These are phyloP conservation scores for Musca vetustissima DNA, from an alignment of 1,140 invertebrate species.

Conservation along the genomic window DNA sequence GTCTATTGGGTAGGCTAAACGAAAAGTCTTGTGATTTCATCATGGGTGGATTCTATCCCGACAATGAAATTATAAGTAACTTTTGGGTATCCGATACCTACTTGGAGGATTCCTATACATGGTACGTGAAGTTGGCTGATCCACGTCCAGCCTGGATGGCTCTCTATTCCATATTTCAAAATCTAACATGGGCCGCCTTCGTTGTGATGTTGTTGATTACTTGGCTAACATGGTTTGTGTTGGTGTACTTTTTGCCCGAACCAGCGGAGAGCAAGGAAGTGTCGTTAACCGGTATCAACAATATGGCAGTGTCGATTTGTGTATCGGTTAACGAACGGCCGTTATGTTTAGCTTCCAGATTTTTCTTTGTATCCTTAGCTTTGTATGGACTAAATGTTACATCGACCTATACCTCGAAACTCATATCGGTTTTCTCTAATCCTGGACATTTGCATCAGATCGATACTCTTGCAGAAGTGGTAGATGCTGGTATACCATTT, in stretches of 20 bases:
- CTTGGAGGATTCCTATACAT: conserved; percentile 59
- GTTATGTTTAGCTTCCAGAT: conserved; percentile 49
- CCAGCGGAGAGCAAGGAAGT: conserved; percentile 51
- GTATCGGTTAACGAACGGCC: conserved; percentile 57
- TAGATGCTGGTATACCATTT: conserved; percentile 54
- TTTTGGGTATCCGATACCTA: conserved; percentile 59
- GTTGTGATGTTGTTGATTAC: conserved; percentile 53
- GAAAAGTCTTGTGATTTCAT: conserved; percentile 57
- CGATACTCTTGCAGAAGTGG: conserved; percentile 55
- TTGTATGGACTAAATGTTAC: conserved; percentile 59
- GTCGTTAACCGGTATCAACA: conserved; percentile 56
- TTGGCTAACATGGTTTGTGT: conserved; percentile 54
- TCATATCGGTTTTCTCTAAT: conserved; percentile 59
- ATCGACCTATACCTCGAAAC: conserved; percentile 59
- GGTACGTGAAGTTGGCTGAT: conserved; percentile 57
- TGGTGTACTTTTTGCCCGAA: conserved; percentile 55
- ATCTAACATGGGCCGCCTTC: conserved; percentile 55
- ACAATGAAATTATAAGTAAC: conserved; percentile 59
- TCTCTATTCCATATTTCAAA: conserved; percentile 56
- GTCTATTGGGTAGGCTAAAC: conserved; percentile 53
- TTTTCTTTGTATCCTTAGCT: conserved; percentile 58
- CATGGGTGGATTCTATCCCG: conserved; percentile 60
- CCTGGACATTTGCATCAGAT: conserved; percentile 59
- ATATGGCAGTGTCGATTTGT: conserved; percentile 54
- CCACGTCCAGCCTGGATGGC: conserved; percentile 56